phyloP scores from a whole-genome alignment of 2,888 invertebrate genomes.

The Oxyscelio sp. region DNA sequence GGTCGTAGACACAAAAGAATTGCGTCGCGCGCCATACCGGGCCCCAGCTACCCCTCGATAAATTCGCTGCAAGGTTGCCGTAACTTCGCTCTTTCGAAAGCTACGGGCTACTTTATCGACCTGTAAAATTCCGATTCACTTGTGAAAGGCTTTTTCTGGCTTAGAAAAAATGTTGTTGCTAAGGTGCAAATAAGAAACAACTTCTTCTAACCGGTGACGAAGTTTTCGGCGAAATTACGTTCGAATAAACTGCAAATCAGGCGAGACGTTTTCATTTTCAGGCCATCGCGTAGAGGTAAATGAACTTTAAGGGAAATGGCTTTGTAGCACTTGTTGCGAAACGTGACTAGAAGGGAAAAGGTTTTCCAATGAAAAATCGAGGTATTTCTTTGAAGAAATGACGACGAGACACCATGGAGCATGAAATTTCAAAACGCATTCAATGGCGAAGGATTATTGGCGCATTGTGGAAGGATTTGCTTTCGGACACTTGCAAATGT shows the following conservation, averaged over 20 bases:
- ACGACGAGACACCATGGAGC: constrained; percentile 24
- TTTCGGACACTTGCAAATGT: constrained; percentile 20
- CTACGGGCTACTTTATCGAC: constrained; percentile 52
- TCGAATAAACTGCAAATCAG: too few species aligned
- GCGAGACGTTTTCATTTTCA: too few species aligned
- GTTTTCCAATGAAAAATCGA: constrained; percentile 45
- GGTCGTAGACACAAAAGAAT: too few species aligned
- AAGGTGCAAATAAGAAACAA: neutral
- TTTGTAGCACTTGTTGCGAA: constrained; percentile 51
- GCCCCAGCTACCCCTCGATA: constrained; percentile 86
- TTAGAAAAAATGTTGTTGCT: neutral
- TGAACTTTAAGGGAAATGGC: constrained; percentile 31
- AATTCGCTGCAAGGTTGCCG: constrained; percentile 85
- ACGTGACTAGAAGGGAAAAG: constrained; percentile 18
- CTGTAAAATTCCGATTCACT: constrained; percentile 65
- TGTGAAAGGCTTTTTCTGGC: constrained; percentile 4
- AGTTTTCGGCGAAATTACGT: too few species aligned
- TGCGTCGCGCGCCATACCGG: too few species aligned
- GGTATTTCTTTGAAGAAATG: constrained; percentile 27
- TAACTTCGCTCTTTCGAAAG: constrained; percentile 66
- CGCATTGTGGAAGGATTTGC: constrained; percentile 16
- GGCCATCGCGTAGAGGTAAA: constrained; percentile 34
- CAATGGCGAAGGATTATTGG: constrained; percentile 8
- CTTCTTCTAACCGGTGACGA: too few species aligned
- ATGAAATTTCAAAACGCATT: constrained; percentile 33